Evolutionary conservation across 2,888 invertebrate species (phyloP), one percentile per base, ranked within the genome.

Genomic region (Xestia c-nigrum): DNA sequence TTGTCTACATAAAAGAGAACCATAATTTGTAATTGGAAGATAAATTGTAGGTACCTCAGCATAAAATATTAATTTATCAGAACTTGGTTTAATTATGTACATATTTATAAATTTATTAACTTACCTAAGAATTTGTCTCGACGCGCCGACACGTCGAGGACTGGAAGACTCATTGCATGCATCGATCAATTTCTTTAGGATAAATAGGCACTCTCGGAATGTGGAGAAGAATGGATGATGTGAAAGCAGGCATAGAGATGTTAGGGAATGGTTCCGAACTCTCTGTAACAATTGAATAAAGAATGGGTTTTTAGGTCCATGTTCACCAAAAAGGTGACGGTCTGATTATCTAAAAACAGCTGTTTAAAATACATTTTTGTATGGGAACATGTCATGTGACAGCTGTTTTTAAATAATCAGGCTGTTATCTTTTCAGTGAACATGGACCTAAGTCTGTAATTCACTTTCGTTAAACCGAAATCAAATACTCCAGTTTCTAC

Each of bases 141-240:
- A 99, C 84, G 99, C 98, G 72, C 99, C 99, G 57, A 99, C 98
- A 87, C 99, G 98, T 90, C 98, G 97, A 38, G 99, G 98, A 92
- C 98, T 98, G 85, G 98, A 98, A 91, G 99, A 98, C 96, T 99
- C 99, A 96, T 99, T 99, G 96, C 99, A 99, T 78, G 99, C 99
- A 96, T 99, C 99, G 90, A 99, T 99, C 87, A 99, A 97, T 93
- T 98, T 98, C 95, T 99, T 99, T 91, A 99, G 97, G 89, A 99
- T 98, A 96, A 98, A 99, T 89, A 99, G 98, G 97, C 99, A 99
- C 97, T 99, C 99, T 87, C 99, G 98, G 97, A 99, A 99, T 91
- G 99, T 99, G 83, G 99, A 98, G 96, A 99, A 99, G 97, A 99
- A 99, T 57, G 99, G 99, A 97, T 99, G 99, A 97, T 99, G 99